A percentile compares a stretch with the other conserved stretches of the same genome.
These are phyloP conservation scores for Venusia cambrica DNA, from an alignment of 2,888 invertebrate genomes.

Conservation along the genomic window DNA sequence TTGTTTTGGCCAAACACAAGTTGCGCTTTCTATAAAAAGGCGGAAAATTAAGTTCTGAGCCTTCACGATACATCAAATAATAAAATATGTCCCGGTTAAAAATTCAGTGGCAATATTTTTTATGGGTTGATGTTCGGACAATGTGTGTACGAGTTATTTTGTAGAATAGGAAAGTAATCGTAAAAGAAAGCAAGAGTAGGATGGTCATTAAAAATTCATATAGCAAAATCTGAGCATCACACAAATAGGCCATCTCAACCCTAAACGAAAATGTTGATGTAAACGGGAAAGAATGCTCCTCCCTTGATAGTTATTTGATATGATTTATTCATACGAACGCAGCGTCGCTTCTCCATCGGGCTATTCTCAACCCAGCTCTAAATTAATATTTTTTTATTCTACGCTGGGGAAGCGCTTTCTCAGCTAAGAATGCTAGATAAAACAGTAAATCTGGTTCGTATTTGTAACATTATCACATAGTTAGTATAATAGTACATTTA, in stretches of 20 bases:
- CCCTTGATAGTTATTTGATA: conserved; percentile 87
- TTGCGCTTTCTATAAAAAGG: too few relatives aligned
- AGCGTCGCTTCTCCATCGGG: conserved; percentile 37
- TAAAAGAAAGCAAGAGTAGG: conserved; percentile 28
- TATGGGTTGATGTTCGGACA: too few relatives aligned
- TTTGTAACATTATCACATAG: too few relatives aligned
- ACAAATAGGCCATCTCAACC: conserved; percentile 51
- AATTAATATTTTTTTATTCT: too few relatives aligned
- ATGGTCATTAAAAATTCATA: conserved; percentile 56
- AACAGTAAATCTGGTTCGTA: too few relatives aligned
- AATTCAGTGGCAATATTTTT: too few relatives aligned
- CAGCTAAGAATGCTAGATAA: too few relatives aligned
- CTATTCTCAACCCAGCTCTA: conserved; percentile 10
- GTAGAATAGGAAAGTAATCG: conserved; percentile 33
- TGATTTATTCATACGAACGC: conserved; percentile 84
- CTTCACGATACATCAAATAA: too few relatives aligned
- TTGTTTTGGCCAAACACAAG: conserved; percentile 10
- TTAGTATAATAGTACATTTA: too few relatives aligned
- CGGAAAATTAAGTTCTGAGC: conserved; percentile 22
- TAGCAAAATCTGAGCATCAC: conserved; percentile 52
- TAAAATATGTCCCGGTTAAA: too few relatives aligned
- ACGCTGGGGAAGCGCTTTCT: too few relatives aligned
- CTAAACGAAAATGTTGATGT: conserved; percentile 61
- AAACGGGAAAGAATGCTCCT: conserved; percentile 63
- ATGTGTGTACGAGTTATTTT: too few relatives aligned